Conservation (phyloP, 2,888 invertebrate genomes). For the Hirtodrosophila confusa region DNA sequence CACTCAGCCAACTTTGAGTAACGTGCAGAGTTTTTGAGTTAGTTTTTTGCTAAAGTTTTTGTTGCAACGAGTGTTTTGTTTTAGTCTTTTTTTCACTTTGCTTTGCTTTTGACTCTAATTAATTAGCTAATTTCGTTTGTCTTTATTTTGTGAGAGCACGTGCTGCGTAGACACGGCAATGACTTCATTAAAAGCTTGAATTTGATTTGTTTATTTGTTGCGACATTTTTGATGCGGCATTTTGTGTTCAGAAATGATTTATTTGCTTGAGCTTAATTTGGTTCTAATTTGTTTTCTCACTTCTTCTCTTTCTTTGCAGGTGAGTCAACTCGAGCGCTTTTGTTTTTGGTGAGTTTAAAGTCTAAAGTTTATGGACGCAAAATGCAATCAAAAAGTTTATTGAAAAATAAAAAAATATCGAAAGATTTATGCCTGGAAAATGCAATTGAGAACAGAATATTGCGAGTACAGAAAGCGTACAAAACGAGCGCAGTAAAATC, state of each 20-base stretch:
- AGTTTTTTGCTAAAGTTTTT: constrained; percentile 30
- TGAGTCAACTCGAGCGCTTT: constrained; percentile 48
- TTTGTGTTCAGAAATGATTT: constrained; percentile 44
- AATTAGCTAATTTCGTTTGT: constrained; percentile 67
- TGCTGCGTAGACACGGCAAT: constrained; percentile 38
- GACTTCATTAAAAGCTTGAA: constrained; percentile 40
- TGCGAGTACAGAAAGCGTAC: not conserved
- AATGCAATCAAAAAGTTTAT: constrained; percentile 32
- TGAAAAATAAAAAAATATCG: constrained; percentile 34
- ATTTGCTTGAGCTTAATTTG: constrained; percentile 29
- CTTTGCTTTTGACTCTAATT: constrained; percentile 45
- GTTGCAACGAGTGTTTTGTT: constrained; percentile 22
- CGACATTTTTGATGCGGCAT: constrained; percentile 25
- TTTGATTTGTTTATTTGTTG: constrained; percentile 25
- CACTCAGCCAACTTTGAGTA: constrained; percentile 28
- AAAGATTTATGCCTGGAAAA: constrained; percentile 16
- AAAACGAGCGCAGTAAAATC: constrained; percentile 6
- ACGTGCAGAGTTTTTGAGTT: constrained; percentile 33
- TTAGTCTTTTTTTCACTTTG: constrained; percentile 33
- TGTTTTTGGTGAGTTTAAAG: constrained; percentile 43
- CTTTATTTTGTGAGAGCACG: constrained; percentile 42
- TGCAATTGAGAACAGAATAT: constrained; percentile 16
- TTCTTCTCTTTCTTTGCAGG: constrained; percentile 55
- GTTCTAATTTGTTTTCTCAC: constrained; percentile 27
- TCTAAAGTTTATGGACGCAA: constrained; percentile 1